Evolutionary conservation across 92 coral and sea anemone species (phyloP), one percentile per base, ranked within the genome.

Genomic region (Scolanthus callimorphus): DNA sequence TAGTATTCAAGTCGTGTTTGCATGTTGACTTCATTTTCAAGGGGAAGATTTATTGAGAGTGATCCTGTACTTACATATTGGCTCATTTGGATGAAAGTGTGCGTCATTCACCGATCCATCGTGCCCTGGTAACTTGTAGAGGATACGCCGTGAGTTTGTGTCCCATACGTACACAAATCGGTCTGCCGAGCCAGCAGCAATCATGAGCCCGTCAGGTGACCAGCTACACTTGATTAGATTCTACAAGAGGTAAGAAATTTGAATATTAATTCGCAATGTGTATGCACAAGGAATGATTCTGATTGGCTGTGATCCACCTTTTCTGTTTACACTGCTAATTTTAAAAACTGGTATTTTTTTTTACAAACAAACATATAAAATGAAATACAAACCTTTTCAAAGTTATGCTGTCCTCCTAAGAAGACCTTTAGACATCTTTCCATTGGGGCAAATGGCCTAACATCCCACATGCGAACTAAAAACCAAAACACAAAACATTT

Each of bases 151-250:
- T 2, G 90, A 80, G 61, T 88, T 90, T 46, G 98, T 92, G 64
- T 92, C 98, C 98, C 98, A 92, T n/a, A 92, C 96, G 57, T 92
- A 92, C 4, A 92, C 98, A 88, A 85, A 92, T 56, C 97, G 87
- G 62, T 91, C 97, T 13, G 97, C 96, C n/a, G 97, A 91, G 4
- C 96, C 97, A 1, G 96, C 82, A n/a, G 97, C 86, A 45, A 91
- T 88, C 97, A 91, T 91, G 2, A 79, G 78, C 12, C 96, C 97
- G 72, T 91, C 97, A 1, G 97, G 97, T 13, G 97, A 91, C 97
- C 96, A 91, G 20, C 85, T 74, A 50, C 97, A 91, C 60, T 83
- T 91, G 61, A 91, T 88, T 64, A 91, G 61, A 57, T 91, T 91
- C 96, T 91, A 20, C 50, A 34, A 34, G 41, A 15, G 15, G n/a